These are phyloP conservation scores for Eupeodes luniger DNA, from an alignment of 2,888 invertebrate species.

Conservation along the genomic window DNA sequence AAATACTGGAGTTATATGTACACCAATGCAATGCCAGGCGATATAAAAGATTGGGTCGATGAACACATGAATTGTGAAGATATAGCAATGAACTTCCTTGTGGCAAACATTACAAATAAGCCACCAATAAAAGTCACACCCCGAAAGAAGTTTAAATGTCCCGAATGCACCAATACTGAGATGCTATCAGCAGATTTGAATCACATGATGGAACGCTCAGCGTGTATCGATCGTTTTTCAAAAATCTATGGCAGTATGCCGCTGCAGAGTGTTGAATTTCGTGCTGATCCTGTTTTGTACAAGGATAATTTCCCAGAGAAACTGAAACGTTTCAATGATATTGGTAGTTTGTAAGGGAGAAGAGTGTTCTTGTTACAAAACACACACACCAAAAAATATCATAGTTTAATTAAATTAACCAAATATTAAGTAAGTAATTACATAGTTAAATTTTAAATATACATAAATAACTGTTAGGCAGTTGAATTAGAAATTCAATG, in stretches of 20 bases:
- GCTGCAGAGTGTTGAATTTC: slow-evolving; percentile 93
- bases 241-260: slow-evolving; percentile 94
- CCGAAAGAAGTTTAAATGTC: slow-evolving; percentile 98
- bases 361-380: background rate
- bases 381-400: background rate
- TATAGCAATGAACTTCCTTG: slow-evolving; percentile 98
- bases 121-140: slow-evolving; percentile 98
- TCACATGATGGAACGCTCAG: slow-evolving; percentile 96
- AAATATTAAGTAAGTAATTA: slow-evolving; percentile 62
- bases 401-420: slow-evolving; percentile 63
- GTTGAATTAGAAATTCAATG: background rate
- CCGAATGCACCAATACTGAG: slow-evolving; percentile 96
- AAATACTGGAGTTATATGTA: slow-evolving; percentile 98
- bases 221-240: slow-evolving; percentile 93
- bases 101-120: slow-evolving; percentile 96
- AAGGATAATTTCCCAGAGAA: slow-evolving; percentile 93
- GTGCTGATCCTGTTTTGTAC: slow-evolving; percentile 97
- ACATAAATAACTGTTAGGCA: slow-evolving; percentile 33
- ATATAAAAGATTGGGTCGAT: slow-evolving; percentile 95
- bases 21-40: slow-evolving; percentile 93
- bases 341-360: slow-evolving; percentile 91
- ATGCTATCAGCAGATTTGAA: slow-evolving; percentile 96
- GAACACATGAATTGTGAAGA: slow-evolving; percentile 99
- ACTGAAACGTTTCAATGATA: slow-evolving; percentile 93
- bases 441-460: slow-evolving; percentile 9